Evolutionary conservation across 2,888 invertebrate species (phyloP), one percentile per base, ranked within the genome.

Genomic region (Drosophila stalkeri): DNA sequence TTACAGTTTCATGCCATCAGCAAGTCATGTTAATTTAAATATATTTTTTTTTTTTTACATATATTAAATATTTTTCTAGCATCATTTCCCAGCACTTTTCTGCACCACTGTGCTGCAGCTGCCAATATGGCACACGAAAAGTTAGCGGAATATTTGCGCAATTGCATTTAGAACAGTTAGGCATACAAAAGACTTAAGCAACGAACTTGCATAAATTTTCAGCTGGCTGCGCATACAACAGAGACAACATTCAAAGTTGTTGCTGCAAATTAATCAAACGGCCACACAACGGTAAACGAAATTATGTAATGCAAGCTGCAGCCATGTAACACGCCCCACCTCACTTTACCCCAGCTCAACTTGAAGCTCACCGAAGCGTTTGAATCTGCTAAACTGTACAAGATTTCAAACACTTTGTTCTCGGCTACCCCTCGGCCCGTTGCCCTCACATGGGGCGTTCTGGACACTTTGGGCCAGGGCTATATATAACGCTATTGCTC

Each of bases 301-400:
- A 86, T 86, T 86, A 86, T 86, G 85, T 86, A 86, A 85, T 73
- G 77, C 77, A 79, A 64, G 63, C 60, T 69, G 76, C 65, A 46
- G 47, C 55, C 41, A 61, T 59, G 20, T 14, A 49, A 23, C 37
- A 61, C 51, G 20, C 37, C 60, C 8, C 66, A 3, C 46, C 63
- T 23, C 57, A 9, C 52, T 37, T 14, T 35, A 16, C 31, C 37
- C 14, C 18, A 47, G 51, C 62, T 62, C 33, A 18, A 44, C 52
- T 14, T 14, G n/a, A 72, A 62, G 78, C 65, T 51, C 86, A 86
- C 57, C 84, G 82, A 86, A 84, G 84, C 84, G 84, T 84, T 86
- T 75, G 82, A 86, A 68, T 73, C 86, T 72, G 71, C 80, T 86
- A 84, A 86, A 82, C 80, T 86, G 78, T 78, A 86, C 84, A 84